These are phyloP conservation scores for Ceyx erithaca DNA, from an alignment of 2,797 vertebrate genomes.

Conservation along the genomic window DNA sequence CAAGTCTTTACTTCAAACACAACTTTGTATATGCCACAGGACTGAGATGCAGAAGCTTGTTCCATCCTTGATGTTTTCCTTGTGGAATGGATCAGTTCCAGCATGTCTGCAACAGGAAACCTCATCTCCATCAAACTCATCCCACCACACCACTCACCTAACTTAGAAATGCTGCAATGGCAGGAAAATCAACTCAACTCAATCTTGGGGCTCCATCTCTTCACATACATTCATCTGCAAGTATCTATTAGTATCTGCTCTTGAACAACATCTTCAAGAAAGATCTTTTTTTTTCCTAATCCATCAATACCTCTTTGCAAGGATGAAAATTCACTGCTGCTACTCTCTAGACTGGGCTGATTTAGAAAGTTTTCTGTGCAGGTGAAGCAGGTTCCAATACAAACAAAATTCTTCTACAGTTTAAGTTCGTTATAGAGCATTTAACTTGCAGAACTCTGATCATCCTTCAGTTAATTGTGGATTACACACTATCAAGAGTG, in stretches of 20 bases:
- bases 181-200: neutral
- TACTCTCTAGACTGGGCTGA: neutral
- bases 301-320: neutral
- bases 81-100: neutral
- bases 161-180: fast-evolving
- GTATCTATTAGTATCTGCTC: neutral
- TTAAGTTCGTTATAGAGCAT: neutral
- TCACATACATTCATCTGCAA: neutral
- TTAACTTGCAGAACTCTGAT: neutral
- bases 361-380: neutral
- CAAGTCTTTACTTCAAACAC: neutral
- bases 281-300: neutral
- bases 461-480: neutral
- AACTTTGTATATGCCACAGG: neutral
- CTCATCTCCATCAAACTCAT: neutral
- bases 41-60: neutral
- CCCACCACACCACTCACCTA: fast-evolving
- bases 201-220: neutral
- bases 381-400: neutral
- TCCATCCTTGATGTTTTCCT: neutral
- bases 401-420: neutral
- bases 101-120: fast-evolving
- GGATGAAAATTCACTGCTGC: neutral
- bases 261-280: neutral
- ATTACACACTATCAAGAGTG: neutral